A percentile compares a stretch with the other conserved stretches of the same genome.
phyloP scores from a whole-genome alignment of 2,113 vertebrate genomes.

The Trochalopteron elliotii region DNA sequence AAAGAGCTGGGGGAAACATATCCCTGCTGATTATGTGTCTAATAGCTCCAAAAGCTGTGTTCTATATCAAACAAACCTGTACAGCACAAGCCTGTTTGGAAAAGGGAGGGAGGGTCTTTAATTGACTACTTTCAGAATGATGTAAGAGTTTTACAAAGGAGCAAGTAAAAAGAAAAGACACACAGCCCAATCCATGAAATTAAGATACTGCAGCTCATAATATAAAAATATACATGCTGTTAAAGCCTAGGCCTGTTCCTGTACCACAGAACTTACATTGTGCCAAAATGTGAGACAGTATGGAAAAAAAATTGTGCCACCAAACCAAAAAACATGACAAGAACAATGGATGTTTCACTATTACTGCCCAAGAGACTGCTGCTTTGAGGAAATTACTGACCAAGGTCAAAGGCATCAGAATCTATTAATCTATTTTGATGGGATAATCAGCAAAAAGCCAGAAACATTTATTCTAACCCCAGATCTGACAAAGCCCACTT shows the following conservation, averaged over 20 bases:
- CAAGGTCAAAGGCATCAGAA: not conserved
- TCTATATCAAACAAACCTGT: conserved; percentile 28
- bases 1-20: conserved; percentile 14
- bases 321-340: not conserved
- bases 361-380: not conserved
- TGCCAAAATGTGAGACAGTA: not conserved
- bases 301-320: not conserved
- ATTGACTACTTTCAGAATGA: conserved; percentile 2
- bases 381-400: not conserved
- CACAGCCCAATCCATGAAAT: not conserved
- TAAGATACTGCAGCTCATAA: not conserved
- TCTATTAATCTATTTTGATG: not conserved
- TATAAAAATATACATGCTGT: not conserved
- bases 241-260: not conserved
- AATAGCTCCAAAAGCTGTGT: conserved; percentile 8
- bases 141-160: not conserved
- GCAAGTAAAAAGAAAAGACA: not conserved
- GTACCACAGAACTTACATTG: not conserved
- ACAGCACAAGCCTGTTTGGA: not conserved
- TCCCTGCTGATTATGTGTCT: conserved; percentile 50
- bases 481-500: not conserved
- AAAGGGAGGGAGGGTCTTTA: not conserved
- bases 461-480: conserved; percentile 10
- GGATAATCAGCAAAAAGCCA: conserved; percentile 3
- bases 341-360: not conserved